These are phyloP conservation scores for Endomychus coccineus DNA, from an alignment of 2,888 invertebrate species.

Conservation along the genomic window DNA sequence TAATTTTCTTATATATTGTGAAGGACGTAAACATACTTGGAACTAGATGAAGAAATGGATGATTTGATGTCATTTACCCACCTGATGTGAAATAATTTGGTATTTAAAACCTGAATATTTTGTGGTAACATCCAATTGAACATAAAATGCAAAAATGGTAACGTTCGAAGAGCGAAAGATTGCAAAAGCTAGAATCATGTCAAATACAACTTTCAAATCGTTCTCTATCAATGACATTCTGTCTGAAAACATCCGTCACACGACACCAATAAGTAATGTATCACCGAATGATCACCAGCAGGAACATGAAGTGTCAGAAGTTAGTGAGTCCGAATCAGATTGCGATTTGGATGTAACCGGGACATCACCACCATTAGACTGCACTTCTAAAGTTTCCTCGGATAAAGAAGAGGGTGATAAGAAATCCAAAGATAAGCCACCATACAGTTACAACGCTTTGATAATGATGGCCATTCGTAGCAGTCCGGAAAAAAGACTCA, in stretches of 20 bases:
- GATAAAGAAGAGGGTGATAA: conserved; percentile 38
- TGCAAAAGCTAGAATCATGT: conserved; percentile 39
- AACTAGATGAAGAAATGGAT: no score
- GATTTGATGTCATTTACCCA: no score
- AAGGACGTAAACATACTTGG: no score
- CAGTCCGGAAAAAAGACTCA: conserved; percentile 87
- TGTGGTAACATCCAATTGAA: no score
- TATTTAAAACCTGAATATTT: no score
- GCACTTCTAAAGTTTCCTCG: conserved; percentile 49
- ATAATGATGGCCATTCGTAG: conserved; percentile 99
- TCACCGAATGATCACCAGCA: conserved; percentile 29
- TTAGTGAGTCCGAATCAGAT: conserved; percentile 40
- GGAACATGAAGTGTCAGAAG: conserved; percentile 31
- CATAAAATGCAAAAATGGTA: conserved; percentile 15
- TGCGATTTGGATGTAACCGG: conserved; percentile 71
- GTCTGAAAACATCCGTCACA: conserved; percentile 64
- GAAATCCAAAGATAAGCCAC: conserved; percentile 80
- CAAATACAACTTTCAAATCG: conserved; percentile 58
- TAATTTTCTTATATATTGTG: no score
- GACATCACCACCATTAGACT: conserved; percentile 61
- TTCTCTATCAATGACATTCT: conserved; percentile 78
- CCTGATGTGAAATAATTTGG: no score
- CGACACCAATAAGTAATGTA: conserved; percentile 7
- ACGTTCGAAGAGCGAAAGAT: conserved; percentile 5
- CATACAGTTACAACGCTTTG: conserved; percentile 96